Evolutionary conservation across 2,888 invertebrate species (phyloP).

Genomic region (Ariolimax columbianus): DNA sequence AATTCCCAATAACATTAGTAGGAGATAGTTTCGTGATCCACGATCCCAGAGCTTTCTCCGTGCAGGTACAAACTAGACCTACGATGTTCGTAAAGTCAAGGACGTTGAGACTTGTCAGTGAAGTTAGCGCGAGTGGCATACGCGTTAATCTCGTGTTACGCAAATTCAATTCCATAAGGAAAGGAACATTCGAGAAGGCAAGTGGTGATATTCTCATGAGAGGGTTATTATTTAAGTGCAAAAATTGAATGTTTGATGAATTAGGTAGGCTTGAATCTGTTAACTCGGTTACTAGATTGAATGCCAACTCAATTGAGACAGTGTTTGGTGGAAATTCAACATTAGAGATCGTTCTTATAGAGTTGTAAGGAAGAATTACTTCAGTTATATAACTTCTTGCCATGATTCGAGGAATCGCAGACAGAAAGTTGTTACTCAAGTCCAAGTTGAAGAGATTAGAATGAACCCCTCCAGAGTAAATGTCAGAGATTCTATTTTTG

Average conservation of each 20-base stretch:
- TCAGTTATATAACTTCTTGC: not conserved
- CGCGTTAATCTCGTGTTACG: not conserved
- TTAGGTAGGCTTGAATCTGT: slow-evolving; percentile 5
- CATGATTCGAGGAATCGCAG: not conserved
- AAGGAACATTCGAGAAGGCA: not conserved
- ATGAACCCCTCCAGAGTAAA: not conserved
- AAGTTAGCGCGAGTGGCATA: not conserved
- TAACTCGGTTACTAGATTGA: not conserved
- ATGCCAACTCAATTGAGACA: not conserved
- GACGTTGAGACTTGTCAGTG: not conserved
- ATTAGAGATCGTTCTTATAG: not conserved
- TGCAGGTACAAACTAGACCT: not conserved
- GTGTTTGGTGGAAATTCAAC: not conserved
- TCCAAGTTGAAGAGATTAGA: not conserved
- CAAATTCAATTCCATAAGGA: not conserved
- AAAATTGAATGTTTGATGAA: not conserved
- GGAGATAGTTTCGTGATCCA: not conserved
- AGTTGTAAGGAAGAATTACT: not conserved
- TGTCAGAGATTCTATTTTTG: not conserved
- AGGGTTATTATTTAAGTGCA: slow-evolving; percentile 17
- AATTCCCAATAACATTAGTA: not conserved
- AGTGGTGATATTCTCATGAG: not conserved
- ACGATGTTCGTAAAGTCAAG: not conserved
- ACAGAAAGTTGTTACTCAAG: not conserved
- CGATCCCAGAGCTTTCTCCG: not conserved